A percentile compares a stretch with the other conserved stretches of the same genome.
phyloP scores from a whole-genome alignment of 1,140 invertebrate genomes.

The Diorhabda elongata region DNA sequence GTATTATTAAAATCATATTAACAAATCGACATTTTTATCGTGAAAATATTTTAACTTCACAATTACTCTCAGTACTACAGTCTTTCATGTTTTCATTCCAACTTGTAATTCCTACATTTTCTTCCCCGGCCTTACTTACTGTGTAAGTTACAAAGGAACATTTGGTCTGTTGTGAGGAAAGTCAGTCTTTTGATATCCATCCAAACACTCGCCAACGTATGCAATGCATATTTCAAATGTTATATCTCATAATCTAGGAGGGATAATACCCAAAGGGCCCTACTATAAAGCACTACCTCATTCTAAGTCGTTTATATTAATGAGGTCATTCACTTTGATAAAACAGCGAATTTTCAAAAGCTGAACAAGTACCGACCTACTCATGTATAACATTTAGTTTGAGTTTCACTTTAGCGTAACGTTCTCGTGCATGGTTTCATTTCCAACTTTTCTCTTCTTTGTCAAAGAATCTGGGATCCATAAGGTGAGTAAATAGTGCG shows the following conservation, averaged over 20 bases:
- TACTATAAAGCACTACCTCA: neutral
- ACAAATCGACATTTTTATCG: too few species aligned
- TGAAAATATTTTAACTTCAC: too few species aligned
- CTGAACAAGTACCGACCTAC: neutral
- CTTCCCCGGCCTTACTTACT: neutral
- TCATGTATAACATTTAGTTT: neutral
- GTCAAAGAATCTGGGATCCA: neutral
- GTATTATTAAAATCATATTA: too few species aligned
- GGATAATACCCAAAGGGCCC: slow-evolving; percentile 18
- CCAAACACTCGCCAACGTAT: neutral
- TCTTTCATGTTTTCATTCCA: too few species aligned
- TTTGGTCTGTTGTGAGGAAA: neutral
- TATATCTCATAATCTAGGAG: slow-evolving; percentile 29
- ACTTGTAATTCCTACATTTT: neutral
- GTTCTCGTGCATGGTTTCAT: neutral
- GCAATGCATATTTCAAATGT: slow-evolving; percentile 29
- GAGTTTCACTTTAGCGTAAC: neutral
- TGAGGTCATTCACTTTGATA: slow-evolving; percentile 27
- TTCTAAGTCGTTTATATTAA: slow-evolving; percentile 24
- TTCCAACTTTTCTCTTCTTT: neutral
- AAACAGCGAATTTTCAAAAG: slow-evolving; percentile 9
- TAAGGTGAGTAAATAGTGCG: neutral
- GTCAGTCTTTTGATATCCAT: neutral
- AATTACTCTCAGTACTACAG: too few species aligned
- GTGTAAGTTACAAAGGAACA: neutral